Evolutionary conservation across 2,888 invertebrate genomes (phyloP).

Genomic region (Onthophagus sagittarius): DNA sequence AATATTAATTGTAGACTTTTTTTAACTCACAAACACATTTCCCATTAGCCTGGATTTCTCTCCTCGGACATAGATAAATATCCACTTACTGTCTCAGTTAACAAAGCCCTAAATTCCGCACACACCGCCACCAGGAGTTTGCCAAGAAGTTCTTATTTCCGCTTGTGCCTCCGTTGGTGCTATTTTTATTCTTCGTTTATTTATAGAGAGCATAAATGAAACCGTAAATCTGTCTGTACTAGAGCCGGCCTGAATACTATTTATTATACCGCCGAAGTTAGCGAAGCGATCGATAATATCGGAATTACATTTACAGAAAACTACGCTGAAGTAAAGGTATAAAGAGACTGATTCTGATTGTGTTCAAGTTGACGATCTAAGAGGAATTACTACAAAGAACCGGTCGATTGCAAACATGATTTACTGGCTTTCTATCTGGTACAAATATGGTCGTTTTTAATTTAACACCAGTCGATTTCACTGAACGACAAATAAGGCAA

Average conservation of each 20-base stretch:
- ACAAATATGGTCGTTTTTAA: constrained; percentile 23
- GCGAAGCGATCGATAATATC: background rate
- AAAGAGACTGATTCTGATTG: background rate
- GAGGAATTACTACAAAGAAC: constrained; percentile 1
- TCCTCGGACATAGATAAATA: background rate
- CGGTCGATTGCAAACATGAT: constrained; percentile 12
- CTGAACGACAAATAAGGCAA: constrained; percentile 8
- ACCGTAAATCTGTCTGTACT: background rate
- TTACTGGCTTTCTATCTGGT: constrained; percentile 18
- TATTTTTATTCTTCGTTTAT: background rate
- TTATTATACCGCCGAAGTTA: background rate
- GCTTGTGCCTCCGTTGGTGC: background rate
- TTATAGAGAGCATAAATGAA: background rate
- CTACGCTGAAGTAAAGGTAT: background rate
- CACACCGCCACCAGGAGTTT: background rate
- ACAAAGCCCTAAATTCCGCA: background rate
- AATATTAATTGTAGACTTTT: no score
- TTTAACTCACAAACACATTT: background rate
- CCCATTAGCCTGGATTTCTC: background rate
- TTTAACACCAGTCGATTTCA: constrained; percentile 19
- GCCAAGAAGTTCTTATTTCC: background rate
- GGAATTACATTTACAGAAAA: background rate
- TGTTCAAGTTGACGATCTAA: background rate
- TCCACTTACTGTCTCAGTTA: background rate
- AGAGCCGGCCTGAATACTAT: background rate